phyloP scores from a whole-genome alignment of 2,113 vertebrate genomes.

The Anhinga anhinga region DNA sequence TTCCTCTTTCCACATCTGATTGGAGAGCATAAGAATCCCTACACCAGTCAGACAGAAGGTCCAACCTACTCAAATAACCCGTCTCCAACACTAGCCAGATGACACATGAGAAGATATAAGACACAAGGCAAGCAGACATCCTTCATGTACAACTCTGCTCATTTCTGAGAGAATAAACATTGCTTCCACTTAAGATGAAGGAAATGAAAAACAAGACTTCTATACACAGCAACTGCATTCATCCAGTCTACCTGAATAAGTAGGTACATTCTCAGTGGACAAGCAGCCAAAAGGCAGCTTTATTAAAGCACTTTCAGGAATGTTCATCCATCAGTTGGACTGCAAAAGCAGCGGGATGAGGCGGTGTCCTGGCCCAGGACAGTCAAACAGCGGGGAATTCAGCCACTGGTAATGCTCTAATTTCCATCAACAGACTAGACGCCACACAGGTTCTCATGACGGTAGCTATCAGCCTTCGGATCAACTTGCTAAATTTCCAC shows the following conservation, averaged over 20 bases:
- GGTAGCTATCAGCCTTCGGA: neutral
- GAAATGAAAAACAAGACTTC: neutral
- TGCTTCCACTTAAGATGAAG: neutral
- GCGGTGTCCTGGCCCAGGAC: neutral
- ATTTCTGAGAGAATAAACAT: neutral
- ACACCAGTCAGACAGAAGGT: neutral
- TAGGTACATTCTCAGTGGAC: neutral
- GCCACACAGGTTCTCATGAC: rapidly evolving
- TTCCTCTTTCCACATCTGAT: neutral
- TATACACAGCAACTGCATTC: neutral
- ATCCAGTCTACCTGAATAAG: neutral
- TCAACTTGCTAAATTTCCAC: neutral
- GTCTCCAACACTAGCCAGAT: neutral
- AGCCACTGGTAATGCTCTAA: neutral
- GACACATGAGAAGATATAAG: neutral
- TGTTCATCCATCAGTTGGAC: neutral
- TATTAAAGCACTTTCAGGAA: neutral
- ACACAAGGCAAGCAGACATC: neutral
- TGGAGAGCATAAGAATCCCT: neutral
- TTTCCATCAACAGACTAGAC: neutral
- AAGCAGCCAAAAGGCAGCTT: neutral
- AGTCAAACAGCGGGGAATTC: neutral
- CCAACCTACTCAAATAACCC: neutral
- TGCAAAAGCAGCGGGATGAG: neutral
- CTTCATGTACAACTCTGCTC: neutral